Evolutionary conservation across 2,113 vertebrate genomes (phyloP), one percentile per base, ranked within the genome.

Genomic region (Rhinoderma darwinii): DNA sequence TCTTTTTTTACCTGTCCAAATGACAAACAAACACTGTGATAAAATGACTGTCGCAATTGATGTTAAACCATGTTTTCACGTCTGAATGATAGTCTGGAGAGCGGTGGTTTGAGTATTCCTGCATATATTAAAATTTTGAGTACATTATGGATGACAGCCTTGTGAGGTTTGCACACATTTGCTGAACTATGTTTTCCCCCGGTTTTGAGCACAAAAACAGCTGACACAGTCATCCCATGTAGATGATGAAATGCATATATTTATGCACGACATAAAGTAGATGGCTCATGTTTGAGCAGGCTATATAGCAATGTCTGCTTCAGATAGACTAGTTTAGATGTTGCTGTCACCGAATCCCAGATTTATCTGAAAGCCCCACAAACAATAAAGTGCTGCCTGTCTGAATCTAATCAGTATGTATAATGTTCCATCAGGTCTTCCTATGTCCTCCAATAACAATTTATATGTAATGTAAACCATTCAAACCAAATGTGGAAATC

Each of bases 401-500:
- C 47, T 35, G 22, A 61, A 76, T 61, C 83, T 84, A 76, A 85
- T 85, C 73, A 76, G 74, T 77, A 77, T 66, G 56, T 66, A 32
- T 63, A 77, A 77, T 47, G 84, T 50, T 77, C 56, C 73, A 78
- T 27, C 27, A 41, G 51, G 51, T 39, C 41, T 43, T 30, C 74
- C 66, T 84, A 84, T 43, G 54, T 76, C 39, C 56, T 41, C 43
- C 56, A 66, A 85, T 66, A 77, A 76, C 73, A 63, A 66, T 85
- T 63, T 47, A 78, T 78, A 47, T 66, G 39, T 66, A 78, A 85
- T 77, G 73, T 77, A 85, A 85, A 85, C 54, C 56, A 78, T 78
- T 85, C 84, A 47, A 77, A 59, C 44, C 63, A 66, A 85, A 85
- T 85, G 84, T 77, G 73, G 15, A 66, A 85, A 85, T 85, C 84